Conservation (phyloP, 2,113 vertebrate species). For the Syngnathoides biaculeatus region DNA sequence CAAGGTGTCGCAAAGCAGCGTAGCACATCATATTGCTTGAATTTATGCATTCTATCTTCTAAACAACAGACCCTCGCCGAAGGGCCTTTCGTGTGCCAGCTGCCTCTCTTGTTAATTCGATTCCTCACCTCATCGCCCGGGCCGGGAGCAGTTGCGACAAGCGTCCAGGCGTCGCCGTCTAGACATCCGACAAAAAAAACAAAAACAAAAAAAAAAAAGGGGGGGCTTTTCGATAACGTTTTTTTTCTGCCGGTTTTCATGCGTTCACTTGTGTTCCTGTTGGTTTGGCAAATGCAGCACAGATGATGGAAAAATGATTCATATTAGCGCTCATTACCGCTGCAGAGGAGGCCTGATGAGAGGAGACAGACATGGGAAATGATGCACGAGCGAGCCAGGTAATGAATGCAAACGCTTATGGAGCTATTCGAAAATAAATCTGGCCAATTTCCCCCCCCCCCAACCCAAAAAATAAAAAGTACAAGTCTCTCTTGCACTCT, state of each 20-base stretch:
- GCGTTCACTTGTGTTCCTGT: constrained; percentile 7
- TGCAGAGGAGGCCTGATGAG: constrained; percentile 1
- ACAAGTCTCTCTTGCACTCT: background rate
- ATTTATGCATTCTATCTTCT: constrained; percentile 47
- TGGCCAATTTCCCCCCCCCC: background rate
- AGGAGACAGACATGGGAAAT: constrained; percentile 8
- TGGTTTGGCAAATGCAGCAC: constrained; percentile 16
- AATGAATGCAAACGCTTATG: constrained; percentile 1
- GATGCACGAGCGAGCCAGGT: background rate
- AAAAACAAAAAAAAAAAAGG: no score
- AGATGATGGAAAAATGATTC: constrained; percentile 12
- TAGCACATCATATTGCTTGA: constrained; percentile 49
- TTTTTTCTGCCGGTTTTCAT: constrained; percentile 11
- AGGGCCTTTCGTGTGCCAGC: constrained; percentile 45
- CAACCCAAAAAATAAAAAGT: background rate
- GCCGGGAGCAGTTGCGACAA: constrained; percentile 26
- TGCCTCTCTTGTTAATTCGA: constrained; percentile 63
- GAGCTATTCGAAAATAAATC: background rate
- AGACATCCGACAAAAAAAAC: constrained; percentile 35
- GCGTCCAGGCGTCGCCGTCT: constrained; percentile 35
- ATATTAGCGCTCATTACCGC: constrained; percentile 7
- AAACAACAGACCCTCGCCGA: constrained; percentile 51
- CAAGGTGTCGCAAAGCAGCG: constrained; percentile 25
- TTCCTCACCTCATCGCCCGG: constrained; percentile 42
- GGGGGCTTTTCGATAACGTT: constrained; percentile 25